These are phyloP conservation scores for Cepphus grylle DNA, from an alignment of 2,113 vertebrate species.

Conservation along the genomic window DNA sequence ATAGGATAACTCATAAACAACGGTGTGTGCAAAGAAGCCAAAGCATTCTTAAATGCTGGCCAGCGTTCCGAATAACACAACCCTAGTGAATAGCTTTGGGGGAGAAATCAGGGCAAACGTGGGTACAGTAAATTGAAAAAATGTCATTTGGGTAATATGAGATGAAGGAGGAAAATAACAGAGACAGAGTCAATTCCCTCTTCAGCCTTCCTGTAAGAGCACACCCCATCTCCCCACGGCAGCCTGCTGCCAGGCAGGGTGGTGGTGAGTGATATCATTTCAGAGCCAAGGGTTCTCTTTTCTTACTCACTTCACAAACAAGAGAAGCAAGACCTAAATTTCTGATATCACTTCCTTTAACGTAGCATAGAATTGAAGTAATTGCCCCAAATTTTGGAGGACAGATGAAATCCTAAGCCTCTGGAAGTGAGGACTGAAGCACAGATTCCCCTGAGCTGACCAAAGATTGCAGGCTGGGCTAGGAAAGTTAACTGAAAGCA, in stretches of 20 bases:
- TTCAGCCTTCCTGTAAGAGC: neutral
- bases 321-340: neutral
- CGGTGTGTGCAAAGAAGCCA: neutral
- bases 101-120: neutral
- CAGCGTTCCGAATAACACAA: neutral
- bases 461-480: neutral
- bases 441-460: neutral
- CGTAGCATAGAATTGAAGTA: neutral
- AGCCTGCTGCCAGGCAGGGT: neutral
- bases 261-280: neutral
- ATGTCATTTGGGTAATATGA: neutral
- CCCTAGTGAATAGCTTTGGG: neutral
- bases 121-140: neutral
- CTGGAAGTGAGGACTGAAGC: neutral
- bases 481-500: neutral
- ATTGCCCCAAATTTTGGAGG: neutral
- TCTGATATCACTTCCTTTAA: neutral
- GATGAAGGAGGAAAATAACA: neutral
- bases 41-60: neutral
- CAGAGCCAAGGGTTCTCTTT: neutral
- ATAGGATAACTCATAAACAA: neutral
- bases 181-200: neutral
- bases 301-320: neutral
- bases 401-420: neutral
- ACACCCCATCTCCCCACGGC: neutral